Evolutionary conservation across 2,888 invertebrate genomes (phyloP).

Genomic region (Sipha maydis): DNA sequence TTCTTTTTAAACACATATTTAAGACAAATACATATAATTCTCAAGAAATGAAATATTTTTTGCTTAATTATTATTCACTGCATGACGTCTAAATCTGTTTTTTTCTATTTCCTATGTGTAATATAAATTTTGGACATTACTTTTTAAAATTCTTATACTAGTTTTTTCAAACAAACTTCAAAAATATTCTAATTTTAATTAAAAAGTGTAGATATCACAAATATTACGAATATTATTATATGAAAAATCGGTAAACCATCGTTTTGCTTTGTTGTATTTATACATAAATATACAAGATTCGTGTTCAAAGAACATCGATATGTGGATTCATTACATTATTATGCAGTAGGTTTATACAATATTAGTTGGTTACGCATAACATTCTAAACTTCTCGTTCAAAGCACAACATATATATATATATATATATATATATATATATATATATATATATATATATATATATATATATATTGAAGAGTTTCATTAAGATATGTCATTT

Average conservation of each 20-base stretch:
- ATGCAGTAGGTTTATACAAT: no score
- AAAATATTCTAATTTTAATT: neutral
- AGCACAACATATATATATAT: no score
- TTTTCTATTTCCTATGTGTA: neutral
- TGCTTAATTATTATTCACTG: constrained; percentile 42
- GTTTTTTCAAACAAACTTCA: neutral
- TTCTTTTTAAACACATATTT: neutral
- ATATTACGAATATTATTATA: neutral
- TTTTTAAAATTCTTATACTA: neutral
- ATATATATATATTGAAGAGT: no score
- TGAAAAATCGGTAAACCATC: neutral
- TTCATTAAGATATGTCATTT: no score
- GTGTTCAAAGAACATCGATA: no score
- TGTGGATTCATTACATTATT: no score
- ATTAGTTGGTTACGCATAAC: no score
- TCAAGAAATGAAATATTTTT: neutral
- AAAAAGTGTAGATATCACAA: neutral
- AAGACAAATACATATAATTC: constrained; percentile 18
- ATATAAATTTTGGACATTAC: constrained; percentile 2
- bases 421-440: no score
- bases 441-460: no score
- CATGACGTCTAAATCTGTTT: neutral
- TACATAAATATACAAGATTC: no score
- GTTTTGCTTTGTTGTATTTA: no score
- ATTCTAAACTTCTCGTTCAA: no score